Evolutionary conservation across 2,888 invertebrate species (phyloP).

Genomic region (Pterostichus madidus): DNA sequence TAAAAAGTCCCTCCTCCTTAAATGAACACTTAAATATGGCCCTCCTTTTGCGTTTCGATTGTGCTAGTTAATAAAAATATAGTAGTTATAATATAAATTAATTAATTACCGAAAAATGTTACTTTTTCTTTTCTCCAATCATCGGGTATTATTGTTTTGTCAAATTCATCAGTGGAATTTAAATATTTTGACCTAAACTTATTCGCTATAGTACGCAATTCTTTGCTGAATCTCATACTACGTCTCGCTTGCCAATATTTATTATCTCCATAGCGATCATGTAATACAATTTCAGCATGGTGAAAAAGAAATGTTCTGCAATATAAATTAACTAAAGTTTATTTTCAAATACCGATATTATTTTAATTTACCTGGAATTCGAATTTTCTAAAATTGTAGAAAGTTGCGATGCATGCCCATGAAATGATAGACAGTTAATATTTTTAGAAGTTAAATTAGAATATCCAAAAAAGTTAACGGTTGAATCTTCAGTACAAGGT

Average conservation of each 20-base stretch:
- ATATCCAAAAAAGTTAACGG: constrained; percentile 86
- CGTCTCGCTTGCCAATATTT: constrained; percentile 92
- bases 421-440: constrained; percentile 89
- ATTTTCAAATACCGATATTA: constrained; percentile 16
- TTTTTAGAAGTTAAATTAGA: constrained; percentile 83
- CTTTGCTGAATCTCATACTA: constrained; percentile 92
- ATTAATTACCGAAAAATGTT: constrained; percentile 60
- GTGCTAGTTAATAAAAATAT: constrained; percentile 71
- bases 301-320: constrained; percentile 83
- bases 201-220: constrained; percentile 84
- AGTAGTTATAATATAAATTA: constrained; percentile 1
- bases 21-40: constrained; percentile 90
- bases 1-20: constrained; percentile 93
- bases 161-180: constrained; percentile 82
- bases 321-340: constrained; percentile 72
- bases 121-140: constrained; percentile 83
- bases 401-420: constrained; percentile 86
- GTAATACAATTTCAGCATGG: constrained; percentile 92
- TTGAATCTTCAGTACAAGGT: constrained; percentile 78
- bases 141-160: constrained; percentile 80
- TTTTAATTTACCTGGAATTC: constrained; percentile 75
- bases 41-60: constrained; percentile 81
- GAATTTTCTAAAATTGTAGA: constrained; percentile 80
- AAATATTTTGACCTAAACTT: constrained; percentile 82
- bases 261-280: constrained; percentile 90